These are phyloP conservation scores for Phalanger gymnotis DNA, from an alignment of 2,797 vertebrate genomes.

Conservation along the genomic window DNA sequence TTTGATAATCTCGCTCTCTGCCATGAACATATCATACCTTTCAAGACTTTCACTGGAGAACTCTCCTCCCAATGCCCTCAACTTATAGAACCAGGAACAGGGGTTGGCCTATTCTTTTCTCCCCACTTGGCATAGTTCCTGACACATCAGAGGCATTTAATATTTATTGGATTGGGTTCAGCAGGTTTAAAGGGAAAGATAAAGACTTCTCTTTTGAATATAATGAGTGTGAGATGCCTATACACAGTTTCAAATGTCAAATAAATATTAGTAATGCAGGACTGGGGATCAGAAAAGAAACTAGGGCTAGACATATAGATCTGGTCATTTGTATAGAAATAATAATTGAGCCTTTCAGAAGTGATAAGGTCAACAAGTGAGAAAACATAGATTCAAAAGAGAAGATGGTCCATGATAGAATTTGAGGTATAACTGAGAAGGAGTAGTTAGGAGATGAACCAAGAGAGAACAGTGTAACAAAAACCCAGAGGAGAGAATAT, in stretches of 20 bases:
- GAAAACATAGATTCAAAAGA: background rate
- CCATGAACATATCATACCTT: background rate
- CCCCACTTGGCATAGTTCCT: background rate
- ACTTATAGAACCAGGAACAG: background rate
- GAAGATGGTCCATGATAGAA: background rate
- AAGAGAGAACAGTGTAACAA: background rate
- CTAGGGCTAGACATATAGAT: background rate
- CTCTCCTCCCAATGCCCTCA: background rate
- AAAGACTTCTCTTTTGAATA: background rate
- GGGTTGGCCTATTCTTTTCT: background rate
- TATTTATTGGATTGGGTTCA: background rate
- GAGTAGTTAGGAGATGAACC: background rate
- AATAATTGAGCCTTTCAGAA: background rate
- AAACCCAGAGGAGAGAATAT: background rate
- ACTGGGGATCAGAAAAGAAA: background rate
- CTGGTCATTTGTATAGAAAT: background rate
- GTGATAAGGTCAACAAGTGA: background rate
- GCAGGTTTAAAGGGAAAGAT: background rate
- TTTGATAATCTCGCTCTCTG: background rate
- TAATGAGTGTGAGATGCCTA: background rate
- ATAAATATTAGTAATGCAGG: background rate
- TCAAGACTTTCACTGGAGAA: background rate
- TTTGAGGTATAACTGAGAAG: background rate
- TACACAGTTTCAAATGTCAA: background rate
- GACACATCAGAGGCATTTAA: background rate